phyloP scores from a whole-genome alignment of 2,113 vertebrate genomes.

The Onychorhynchus coronatus region DNA sequence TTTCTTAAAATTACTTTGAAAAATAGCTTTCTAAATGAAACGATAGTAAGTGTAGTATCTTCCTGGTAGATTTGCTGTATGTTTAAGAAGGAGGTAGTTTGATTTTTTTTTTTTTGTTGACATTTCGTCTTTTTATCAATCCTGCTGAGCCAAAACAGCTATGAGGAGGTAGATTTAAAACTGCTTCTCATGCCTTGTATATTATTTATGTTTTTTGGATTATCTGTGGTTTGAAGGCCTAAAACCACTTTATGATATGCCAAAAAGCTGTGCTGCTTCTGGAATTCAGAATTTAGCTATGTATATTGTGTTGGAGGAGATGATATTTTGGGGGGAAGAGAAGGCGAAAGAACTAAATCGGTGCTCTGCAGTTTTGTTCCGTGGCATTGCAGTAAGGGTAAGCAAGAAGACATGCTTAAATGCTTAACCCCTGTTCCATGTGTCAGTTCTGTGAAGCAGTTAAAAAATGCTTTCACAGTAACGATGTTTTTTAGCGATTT shows the following conservation, averaged over 20 bases:
- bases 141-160: neutral
- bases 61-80: neutral
- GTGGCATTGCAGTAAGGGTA: neutral
- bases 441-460: neutral
- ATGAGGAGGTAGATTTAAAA: rapidly evolving
- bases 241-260: neutral
- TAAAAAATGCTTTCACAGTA: neutral
- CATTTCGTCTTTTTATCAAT: neutral
- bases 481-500: neutral
- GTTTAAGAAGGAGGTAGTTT: neutral
- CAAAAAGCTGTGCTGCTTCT: neutral
- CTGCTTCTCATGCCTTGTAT: neutral
- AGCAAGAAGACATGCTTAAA: neutral
- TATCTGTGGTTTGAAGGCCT: neutral
- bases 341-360: neutral
- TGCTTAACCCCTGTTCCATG: neutral
- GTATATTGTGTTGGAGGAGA: neutral
- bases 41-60: neutral
- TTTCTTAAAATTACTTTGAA: neutral
- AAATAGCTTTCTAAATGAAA: neutral
- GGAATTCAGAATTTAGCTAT: neutral
- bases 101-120: neutral
- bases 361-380: neutral
- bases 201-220: neutral
- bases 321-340: neutral